phyloP scores from a whole-genome alignment of 2,113 vertebrate species.

The Atrichornis clamosus region DNA sequence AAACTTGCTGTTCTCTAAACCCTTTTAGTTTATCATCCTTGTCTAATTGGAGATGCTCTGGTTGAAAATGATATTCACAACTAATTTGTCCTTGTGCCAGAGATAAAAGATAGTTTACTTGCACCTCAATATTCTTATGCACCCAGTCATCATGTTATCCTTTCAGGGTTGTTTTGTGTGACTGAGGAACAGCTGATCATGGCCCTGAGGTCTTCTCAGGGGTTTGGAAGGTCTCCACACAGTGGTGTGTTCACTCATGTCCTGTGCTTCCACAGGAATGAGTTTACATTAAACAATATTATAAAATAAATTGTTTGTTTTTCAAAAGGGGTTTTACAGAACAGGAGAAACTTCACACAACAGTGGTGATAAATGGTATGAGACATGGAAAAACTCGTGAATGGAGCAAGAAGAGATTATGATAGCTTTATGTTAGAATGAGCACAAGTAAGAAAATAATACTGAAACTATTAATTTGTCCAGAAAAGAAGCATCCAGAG shows the following conservation, averaged over 20 bases:
- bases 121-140: not conserved
- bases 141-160: not conserved
- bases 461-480: not conserved
- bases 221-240: not conserved
- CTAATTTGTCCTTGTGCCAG: not conserved
- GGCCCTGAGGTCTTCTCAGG: not conserved
- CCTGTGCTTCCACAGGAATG: not conserved
- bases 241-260: not conserved
- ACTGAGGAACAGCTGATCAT: not conserved
- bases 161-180: not conserved
- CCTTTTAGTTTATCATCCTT: not conserved
- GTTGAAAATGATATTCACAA: not conserved
- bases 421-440: not conserved
- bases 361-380: not conserved
- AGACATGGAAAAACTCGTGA: not conserved
- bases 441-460: not conserved
- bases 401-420: not conserved
- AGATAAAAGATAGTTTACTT: not conserved
- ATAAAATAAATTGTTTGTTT: not conserved
- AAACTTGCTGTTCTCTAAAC: not conserved
- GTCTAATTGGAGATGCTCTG: not conserved
- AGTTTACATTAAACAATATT: not conserved
- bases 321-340: not conserved
- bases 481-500: not conserved
- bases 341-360: not conserved